These are phyloP conservation scores for Murina feae DNA, from an alignment of 2,113 vertebrate species.

Conservation along the genomic window DNA sequence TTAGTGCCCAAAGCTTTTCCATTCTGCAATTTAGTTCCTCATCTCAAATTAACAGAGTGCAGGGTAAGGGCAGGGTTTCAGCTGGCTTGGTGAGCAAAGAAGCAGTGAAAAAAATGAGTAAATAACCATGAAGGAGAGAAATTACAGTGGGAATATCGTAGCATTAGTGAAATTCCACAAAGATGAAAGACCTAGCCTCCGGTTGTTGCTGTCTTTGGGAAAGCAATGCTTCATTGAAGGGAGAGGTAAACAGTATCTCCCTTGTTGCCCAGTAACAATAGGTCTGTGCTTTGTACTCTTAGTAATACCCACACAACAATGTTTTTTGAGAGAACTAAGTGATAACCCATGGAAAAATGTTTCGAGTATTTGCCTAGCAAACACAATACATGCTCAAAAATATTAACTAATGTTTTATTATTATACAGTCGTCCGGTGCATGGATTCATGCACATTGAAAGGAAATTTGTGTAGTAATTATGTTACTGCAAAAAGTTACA, in stretches of 20 bases:
- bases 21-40: background rate
- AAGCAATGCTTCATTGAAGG: background rate
- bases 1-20: background rate
- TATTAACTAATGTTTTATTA: background rate
- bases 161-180: background rate
- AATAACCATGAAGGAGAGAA: background rate
- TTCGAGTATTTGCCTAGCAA: background rate
- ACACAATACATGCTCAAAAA: background rate
- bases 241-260: background rate
- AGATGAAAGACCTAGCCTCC: background rate
- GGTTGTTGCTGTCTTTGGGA: background rate
- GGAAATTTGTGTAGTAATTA: too few species aligned
- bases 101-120: background rate
- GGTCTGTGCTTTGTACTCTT: background rate
- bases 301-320: background rate
- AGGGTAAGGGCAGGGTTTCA: background rate
- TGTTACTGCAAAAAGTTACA: too few species aligned
- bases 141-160: background rate
- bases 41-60: background rate
- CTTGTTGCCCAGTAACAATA: background rate
- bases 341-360: background rate
- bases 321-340: background rate
- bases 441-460: too few species aligned
- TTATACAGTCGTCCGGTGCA: too few species aligned
- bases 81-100: background rate